phyloP scores from a whole-genome alignment of 2,888 invertebrate genomes.

The Holacanthella duospinosa region DNA sequence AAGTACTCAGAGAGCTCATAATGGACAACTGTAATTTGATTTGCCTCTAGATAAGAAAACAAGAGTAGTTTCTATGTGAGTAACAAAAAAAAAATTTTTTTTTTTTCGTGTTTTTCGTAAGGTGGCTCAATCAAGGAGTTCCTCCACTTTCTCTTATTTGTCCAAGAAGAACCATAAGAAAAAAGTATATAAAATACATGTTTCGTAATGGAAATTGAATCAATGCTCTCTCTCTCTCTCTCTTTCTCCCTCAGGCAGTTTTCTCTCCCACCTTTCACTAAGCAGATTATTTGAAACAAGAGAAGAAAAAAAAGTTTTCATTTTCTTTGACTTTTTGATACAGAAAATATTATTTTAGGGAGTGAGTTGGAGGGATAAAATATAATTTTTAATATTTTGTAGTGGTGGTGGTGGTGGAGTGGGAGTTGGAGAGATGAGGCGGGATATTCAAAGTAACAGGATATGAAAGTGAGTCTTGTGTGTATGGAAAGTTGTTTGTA shows the following conservation, averaged over 20 bases:
- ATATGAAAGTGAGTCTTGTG: too few relatives aligned
- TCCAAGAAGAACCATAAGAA: not conserved
- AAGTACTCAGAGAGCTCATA: not conserved
- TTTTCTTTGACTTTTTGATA: too few relatives aligned
- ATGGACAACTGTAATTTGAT: constrained; percentile 2
- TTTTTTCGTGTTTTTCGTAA: not conserved
- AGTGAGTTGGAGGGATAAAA: not conserved
- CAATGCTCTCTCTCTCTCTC: not conserved
- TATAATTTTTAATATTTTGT: not conserved
- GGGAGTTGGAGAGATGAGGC: not conserved
- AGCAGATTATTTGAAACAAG: too few relatives aligned
- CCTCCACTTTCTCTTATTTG: not conserved
- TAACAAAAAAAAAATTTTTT: not conserved
- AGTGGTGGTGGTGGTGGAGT: not conserved
- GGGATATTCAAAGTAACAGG: too few relatives aligned
- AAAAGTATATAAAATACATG: not conserved
- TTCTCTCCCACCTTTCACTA: too few relatives aligned
- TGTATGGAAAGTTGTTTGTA: too few relatives aligned
- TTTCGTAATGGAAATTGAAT: constrained; percentile 2
- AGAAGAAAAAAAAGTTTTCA: too few relatives aligned
- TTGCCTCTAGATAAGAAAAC: not conserved
- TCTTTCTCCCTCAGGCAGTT: too few relatives aligned
- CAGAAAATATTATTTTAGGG: too few relatives aligned
- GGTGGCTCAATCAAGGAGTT: not conserved
- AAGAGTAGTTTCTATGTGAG: too few relatives aligned